phyloP scores from a whole-genome alignment of 1,140 invertebrate genomes.

The Zaprionus africanus region DNA sequence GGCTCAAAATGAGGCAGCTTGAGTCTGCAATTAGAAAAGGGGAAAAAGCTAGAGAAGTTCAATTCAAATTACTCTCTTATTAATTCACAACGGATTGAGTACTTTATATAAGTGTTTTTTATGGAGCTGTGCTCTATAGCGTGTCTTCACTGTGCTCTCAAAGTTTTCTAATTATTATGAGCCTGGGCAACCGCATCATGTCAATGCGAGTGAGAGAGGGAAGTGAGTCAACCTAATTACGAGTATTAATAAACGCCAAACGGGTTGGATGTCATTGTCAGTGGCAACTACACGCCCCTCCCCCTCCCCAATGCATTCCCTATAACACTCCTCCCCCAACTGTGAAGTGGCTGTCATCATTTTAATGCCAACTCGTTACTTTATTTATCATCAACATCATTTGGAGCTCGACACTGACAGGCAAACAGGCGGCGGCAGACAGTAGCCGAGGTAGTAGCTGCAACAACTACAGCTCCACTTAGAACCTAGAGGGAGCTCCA shows the following conservation, averaged over 20 bases:
- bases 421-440: slow-evolving; percentile 59
- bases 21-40: neutral
- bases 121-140: neutral
- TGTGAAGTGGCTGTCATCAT: slow-evolving; percentile 67
- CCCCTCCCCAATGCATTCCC: neutral
- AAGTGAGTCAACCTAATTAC: slow-evolving; percentile 67
- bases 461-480: slow-evolving; percentile 39
- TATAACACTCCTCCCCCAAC: slow-evolving; percentile 11
- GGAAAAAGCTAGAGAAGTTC: neutral
- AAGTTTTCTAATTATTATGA: slow-evolving; percentile 72
- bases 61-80: neutral
- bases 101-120: neutral
- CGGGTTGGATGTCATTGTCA: slow-evolving; percentile 68
- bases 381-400: slow-evolving; percentile 82
- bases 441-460: slow-evolving; percentile 58
- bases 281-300: neutral
- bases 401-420: slow-evolving; percentile 71
- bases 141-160: slow-evolving; percentile 19
- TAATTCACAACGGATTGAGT: neutral
- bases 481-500: slow-evolving; percentile 44
- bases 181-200: slow-evolving; percentile 15
- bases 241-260: slow-evolving; percentile 74
- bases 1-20: neutral
- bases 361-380: slow-evolving; percentile 82
- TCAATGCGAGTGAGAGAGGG: neutral